Evolutionary conservation across 2,113 vertebrate species (phyloP).

Genomic region (Chlorodrepanis virens): DNA sequence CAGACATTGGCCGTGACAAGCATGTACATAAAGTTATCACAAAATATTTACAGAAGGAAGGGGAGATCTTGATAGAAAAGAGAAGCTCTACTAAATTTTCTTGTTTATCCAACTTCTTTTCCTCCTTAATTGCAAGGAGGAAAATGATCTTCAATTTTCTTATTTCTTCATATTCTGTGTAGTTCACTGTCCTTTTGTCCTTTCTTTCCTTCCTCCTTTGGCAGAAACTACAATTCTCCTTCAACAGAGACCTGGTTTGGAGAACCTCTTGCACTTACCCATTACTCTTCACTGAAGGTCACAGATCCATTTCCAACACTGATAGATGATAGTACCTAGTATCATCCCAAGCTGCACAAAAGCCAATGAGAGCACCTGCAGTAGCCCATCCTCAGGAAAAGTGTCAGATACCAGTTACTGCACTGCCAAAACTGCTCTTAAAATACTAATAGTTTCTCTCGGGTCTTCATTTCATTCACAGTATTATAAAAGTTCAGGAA

Average conservation of each 20-base stretch:
- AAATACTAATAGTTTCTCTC: background rate
- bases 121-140: background rate
- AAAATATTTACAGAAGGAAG: background rate
- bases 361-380: background rate
- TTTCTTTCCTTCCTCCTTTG: background rate
- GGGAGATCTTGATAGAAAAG: background rate
- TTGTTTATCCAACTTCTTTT: background rate
- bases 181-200: fast-evolving
- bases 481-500: background rate
- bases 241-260: background rate
- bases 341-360: background rate
- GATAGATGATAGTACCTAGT: background rate
- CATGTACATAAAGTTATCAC: background rate
- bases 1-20: background rate
- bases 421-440: background rate
- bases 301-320: background rate
- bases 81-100: background rate
- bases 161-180: background rate
- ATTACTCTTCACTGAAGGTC: background rate
- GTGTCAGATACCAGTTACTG: background rate
- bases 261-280: background rate
- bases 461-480: background rate
- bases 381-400: background rate
- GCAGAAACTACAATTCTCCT: background rate
- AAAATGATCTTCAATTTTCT: background rate